phyloP scores from a whole-genome alignment of 2,888 invertebrate species.

The Cantharis rustica region DNA sequence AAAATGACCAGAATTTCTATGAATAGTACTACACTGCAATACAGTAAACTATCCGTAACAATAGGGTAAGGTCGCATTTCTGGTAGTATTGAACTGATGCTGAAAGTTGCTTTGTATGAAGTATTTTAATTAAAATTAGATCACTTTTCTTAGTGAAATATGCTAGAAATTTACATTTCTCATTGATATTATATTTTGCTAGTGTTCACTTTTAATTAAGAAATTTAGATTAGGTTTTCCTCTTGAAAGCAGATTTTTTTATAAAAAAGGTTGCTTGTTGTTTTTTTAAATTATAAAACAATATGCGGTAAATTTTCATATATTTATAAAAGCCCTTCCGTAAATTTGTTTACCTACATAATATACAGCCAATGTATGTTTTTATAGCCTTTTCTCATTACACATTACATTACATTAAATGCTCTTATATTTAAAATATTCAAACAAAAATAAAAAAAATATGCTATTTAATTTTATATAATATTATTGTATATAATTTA shows the following conservation, averaged over 20 bases:
- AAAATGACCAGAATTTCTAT: not conserved
- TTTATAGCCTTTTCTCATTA: not conserved
- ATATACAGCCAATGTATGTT: not conserved
- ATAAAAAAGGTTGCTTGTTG: not conserved
- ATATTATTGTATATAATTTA: no score
- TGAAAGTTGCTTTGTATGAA: not conserved
- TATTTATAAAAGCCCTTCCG: not conserved
- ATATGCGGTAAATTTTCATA: not conserved
- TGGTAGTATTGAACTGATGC: not conserved
- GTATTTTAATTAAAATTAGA: not conserved
- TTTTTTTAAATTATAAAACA: not conserved
- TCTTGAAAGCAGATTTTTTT: not conserved
- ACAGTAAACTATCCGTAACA: not conserved
- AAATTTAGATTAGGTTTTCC: not conserved
- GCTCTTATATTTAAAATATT: not conserved
- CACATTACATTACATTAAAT: not conserved
- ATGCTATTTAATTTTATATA: not conserved
- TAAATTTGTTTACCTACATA: not conserved
- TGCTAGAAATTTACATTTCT: not conserved
- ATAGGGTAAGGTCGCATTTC: not conserved
- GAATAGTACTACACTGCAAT: not conserved
- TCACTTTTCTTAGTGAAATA: not conserved
- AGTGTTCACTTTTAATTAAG: not conserved
- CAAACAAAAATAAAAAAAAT: not conserved
- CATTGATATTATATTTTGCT: not conserved